These are phyloP conservation scores for Sminthopsis crassicaudata DNA, from an alignment of 2,113 vertebrate species.

Conservation along the genomic window DNA sequence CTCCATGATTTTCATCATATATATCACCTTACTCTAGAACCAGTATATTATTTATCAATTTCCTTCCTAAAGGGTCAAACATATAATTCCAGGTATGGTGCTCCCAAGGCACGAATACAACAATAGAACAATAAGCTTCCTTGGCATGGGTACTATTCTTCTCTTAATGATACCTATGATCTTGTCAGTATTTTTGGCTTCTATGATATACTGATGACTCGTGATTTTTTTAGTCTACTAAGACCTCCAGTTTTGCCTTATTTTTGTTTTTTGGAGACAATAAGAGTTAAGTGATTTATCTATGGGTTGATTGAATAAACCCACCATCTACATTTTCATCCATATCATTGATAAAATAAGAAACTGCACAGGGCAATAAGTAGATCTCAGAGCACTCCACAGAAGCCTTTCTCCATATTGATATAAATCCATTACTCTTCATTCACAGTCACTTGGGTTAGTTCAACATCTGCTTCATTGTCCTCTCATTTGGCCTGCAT, in stretches of 20 bases:
- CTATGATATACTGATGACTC: background rate
- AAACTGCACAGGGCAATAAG: background rate
- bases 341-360: background rate
- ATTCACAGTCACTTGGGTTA: background rate
- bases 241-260: background rate
- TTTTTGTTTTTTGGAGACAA: background rate
- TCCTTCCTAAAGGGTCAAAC: background rate
- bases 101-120: background rate
- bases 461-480: background rate
- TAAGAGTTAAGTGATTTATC: too few relatives aligned
- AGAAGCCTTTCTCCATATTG: background rate
- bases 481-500: background rate
- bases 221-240: background rate
- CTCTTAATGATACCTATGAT: background rate
- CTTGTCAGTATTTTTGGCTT: background rate
- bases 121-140: background rate
- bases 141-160: background rate
- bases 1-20: background rate
- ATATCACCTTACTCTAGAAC: background rate
- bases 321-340: background rate
- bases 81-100: background rate
- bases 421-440: background rate
- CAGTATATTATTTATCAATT: background rate
- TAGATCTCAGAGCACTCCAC: background rate
- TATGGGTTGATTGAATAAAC: background rate